Conservation (phyloP, 2,797 vertebrate species). For the Oreortyx pictus region DNA sequence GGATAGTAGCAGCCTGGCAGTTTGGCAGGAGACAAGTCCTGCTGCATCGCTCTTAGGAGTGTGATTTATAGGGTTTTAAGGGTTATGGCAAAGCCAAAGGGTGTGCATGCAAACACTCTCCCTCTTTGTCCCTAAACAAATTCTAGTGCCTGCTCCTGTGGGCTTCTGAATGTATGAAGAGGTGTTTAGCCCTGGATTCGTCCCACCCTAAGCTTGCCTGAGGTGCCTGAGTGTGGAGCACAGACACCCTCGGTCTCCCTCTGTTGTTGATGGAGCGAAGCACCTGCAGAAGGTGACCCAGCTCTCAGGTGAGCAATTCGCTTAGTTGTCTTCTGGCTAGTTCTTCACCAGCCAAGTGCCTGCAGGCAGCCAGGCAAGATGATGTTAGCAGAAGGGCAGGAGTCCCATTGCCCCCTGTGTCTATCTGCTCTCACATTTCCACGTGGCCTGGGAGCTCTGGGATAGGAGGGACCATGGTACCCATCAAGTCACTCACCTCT, state of each 20-base stretch:
- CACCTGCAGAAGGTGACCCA: conserved; percentile 34
- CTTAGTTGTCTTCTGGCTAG: background rate
- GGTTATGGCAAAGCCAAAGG: conserved; percentile 9
- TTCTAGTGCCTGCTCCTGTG: background rate
- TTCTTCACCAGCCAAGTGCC: background rate
- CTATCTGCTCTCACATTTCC: background rate
- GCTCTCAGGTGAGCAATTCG: background rate
- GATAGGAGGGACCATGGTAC: background rate
- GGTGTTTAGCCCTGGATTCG: background rate
- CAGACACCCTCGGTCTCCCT: conserved; percentile 60
- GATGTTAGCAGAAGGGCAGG: background rate
- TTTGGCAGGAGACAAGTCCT: background rate
- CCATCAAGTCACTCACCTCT: background rate
- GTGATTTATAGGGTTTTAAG: conserved; percentile 16
- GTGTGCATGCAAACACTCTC: background rate
- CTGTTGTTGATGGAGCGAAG: conserved; percentile 40
- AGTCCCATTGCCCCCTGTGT: background rate
- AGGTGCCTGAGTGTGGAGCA: conserved; percentile 3
- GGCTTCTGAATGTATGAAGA: background rate
- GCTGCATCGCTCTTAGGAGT: background rate
- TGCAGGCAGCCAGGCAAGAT: background rate
- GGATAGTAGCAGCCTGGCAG: background rate
- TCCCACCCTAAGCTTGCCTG: conserved; percentile 15
- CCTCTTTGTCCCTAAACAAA: conserved; percentile 20
- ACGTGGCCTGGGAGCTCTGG: background rate